Percentiles rank a stretch among this genome's conserved stretches.
These are phyloP conservation scores for Ophion ventricosus DNA, from an alignment of 2,888 invertebrate genomes.

Conservation along the genomic window DNA sequence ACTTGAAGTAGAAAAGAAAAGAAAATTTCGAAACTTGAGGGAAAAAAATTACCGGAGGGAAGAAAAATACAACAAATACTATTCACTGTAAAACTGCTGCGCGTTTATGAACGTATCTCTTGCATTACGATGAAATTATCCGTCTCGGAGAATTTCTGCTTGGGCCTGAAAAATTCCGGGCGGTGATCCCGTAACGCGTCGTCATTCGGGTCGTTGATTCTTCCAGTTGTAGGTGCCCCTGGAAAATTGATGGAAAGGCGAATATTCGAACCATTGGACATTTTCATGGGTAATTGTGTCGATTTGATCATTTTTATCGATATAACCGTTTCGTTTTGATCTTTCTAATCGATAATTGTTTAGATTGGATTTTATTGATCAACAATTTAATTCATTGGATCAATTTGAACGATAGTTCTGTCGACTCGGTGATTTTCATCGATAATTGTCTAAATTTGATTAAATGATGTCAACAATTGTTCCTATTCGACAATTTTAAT, in stretches of 20 bases:
- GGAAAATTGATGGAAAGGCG: not conserved
- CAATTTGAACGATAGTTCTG: not conserved
- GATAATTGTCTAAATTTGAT: too few relatives aligned
- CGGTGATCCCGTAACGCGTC: not conserved
- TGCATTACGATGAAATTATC: not conserved
- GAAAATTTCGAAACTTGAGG: too few relatives aligned
- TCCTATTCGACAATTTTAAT: too few relatives aligned
- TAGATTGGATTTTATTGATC: not conserved
- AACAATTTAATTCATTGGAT: not conserved
- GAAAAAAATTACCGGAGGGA: too few relatives aligned
- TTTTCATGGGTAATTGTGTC: not conserved
- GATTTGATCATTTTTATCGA: not conserved
- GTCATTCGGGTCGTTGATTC: slow-evolving; percentile 55
- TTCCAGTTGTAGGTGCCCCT: slow-evolving; percentile 57
- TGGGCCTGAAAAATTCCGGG: not conserved
- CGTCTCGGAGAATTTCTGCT: not conserved
- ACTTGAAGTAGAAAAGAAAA: too few relatives aligned
- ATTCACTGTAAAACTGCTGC: not conserved
- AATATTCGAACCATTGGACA: not conserved
- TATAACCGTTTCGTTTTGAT: not conserved
- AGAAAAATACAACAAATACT: too few relatives aligned
- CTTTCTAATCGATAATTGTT: not conserved
- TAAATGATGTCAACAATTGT: too few relatives aligned
- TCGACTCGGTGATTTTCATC: not conserved
- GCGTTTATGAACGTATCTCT: not conserved